These are phyloP conservation scores for Anguilla obscura DNA, from an alignment of 2,797 vertebrate genomes.

Conservation along the genomic window DNA sequence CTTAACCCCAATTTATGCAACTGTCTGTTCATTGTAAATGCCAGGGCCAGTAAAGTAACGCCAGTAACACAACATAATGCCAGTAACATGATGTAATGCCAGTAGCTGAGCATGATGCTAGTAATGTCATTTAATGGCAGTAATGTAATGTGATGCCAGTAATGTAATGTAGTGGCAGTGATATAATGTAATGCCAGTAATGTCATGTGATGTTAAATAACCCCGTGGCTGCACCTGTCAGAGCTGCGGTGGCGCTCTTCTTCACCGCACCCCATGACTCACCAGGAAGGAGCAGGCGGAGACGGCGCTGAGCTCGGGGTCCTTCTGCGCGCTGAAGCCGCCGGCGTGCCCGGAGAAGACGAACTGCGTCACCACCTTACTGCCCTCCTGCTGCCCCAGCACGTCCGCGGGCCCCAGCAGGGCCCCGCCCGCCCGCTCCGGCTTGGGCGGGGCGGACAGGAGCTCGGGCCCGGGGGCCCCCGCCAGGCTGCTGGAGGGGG, in stretches of 20 bases:
- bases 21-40: no score
- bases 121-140: no score
- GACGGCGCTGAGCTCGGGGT: slow-evolving; percentile 72
- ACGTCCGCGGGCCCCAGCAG: slow-evolving; percentile 75
- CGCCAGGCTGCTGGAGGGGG: slow-evolving; percentile 63
- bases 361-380: slow-evolving; percentile 80
- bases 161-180: background rate
- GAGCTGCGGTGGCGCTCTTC: no score
- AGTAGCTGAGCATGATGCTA: no score
- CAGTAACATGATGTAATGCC: no score
- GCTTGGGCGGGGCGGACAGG: slow-evolving; percentile 74
- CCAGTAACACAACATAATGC: no score
- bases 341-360: slow-evolving; percentile 76
- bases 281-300: slow-evolving; percentile 84
- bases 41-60: no score
- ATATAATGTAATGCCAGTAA: background rate
- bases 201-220: background rate
- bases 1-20: no score
- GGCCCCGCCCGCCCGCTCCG: slow-evolving; percentile 65
- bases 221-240: background rate
- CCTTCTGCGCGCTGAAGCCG: slow-evolving; percentile 81
- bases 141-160: background rate
- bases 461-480: slow-evolving; percentile 73
- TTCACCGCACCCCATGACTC: slow-evolving; percentile 49
- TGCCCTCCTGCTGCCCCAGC: slow-evolving; percentile 75